These are phyloP conservation scores for Patiria pectinifera DNA, from an alignment of 53 echinoderm and acorn worm species.

Conservation along the genomic window DNA sequence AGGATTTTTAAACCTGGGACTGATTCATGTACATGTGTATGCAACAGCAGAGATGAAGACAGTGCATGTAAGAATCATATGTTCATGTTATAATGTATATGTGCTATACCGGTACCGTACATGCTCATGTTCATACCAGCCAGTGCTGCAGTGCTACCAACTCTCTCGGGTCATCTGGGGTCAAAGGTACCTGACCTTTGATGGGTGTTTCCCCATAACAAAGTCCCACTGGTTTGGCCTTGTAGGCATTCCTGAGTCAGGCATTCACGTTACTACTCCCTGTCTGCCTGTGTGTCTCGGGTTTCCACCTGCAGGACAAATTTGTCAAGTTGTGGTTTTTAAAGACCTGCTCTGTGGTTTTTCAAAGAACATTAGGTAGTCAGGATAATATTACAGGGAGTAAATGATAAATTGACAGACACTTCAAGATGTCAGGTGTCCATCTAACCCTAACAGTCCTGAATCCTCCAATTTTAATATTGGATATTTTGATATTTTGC, in stretches of 20 bases:
- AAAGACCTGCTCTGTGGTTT: background rate
- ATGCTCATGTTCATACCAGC: background rate
- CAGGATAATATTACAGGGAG: background rate
- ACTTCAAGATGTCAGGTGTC: no score
- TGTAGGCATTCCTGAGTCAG: constrained; percentile 22
- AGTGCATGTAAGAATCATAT: no score
- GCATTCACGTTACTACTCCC: background rate
- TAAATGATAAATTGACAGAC: background rate
- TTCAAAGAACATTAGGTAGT: background rate
- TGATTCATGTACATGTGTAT: background rate
- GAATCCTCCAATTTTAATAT: no score
- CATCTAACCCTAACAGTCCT: no score
- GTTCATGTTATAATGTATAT: no score
- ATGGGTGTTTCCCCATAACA: constrained; percentile 62
- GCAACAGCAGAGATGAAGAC: background rate
- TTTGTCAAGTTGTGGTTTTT: constrained; percentile 25
- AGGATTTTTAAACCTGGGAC: no score
- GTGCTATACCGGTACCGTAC: no score
- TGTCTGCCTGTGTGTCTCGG: background rate
- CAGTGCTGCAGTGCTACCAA: background rate
- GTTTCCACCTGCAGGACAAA: constrained; percentile 21
- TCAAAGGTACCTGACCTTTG: constrained; percentile 48
- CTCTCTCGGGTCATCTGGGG: constrained; percentile 15
- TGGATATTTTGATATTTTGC: no score
- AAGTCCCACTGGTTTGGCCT: constrained; percentile 33